Conservation (phyloP, 2,113 vertebrate genomes). For the Malurus melanocephalus region DNA sequence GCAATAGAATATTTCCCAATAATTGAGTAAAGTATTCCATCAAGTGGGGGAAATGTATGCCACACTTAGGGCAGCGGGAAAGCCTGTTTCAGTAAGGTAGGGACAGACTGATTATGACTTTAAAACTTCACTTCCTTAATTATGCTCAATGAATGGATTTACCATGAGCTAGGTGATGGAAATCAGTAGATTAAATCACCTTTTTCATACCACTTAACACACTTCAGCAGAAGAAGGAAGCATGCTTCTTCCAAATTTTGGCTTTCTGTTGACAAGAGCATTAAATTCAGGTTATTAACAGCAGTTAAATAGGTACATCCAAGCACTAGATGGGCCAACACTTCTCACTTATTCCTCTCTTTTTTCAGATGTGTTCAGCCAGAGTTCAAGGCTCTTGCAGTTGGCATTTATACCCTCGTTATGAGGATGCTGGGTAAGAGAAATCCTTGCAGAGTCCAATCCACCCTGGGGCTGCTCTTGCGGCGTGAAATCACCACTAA, state of each 20-base stretch:
- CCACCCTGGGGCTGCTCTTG: neutral
- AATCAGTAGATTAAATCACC: neutral
- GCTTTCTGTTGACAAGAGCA: neutral
- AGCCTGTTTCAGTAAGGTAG: neutral
- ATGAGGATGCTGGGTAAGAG: conserved; percentile 81
- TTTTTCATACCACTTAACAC: neutral
- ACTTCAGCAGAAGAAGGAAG: neutral
- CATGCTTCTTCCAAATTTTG: neutral
- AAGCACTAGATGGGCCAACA: neutral
- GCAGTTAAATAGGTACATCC: neutral
- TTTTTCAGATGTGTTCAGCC: conserved; percentile 81
- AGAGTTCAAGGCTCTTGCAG: conserved; percentile 86
- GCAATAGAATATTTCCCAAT: neutral
- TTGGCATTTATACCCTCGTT: conserved; percentile 79
- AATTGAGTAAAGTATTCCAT: neutral
- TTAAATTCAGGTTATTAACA: neutral
- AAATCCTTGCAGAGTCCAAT: neutral
- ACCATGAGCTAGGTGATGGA: neutral
- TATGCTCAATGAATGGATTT: neutral
- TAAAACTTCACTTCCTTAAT: neutral
- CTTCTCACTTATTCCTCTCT: neutral
- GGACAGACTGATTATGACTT: neutral
- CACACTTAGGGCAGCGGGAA: neutral
- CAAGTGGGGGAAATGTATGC: neutral
- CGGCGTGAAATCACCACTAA: neutral